Evolutionary conservation across 2,797 vertebrate species (phyloP).

Genomic region (Hyperoplus lanceolatus): DNA sequence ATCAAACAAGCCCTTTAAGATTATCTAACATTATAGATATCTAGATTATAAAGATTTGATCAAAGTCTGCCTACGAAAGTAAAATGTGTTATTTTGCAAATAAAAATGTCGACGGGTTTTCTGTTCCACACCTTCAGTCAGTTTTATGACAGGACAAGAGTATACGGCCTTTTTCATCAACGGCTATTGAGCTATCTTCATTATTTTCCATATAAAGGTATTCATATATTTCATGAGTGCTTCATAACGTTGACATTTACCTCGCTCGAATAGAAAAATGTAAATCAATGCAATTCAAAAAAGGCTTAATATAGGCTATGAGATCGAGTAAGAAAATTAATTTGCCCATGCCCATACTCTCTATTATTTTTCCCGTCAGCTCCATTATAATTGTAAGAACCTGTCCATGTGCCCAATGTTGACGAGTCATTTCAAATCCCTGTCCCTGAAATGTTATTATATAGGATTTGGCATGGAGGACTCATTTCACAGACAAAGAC

Average conservation of each 20-base stretch:
- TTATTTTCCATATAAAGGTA: conserved; percentile 15
- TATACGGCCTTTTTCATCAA: conserved; percentile 12
- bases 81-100: not conserved
- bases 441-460: conserved; percentile 76
- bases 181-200: conserved; percentile 14
- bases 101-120: conserved; percentile 7
- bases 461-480: conserved; percentile 72
- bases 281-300: conserved; percentile 29
- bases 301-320: conserved; percentile 9
- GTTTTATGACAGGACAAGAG: not conserved
- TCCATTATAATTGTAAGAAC: conserved; percentile 62
- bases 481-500: conserved; percentile 81
- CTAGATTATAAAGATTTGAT: conserved; percentile 17
- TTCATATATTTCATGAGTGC: conserved; percentile 39
- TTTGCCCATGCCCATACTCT: conserved; percentile 41
- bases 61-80: not conserved
- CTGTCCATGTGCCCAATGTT: conserved; percentile 62
- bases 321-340: conserved; percentile 38
- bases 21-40: no score
- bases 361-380: conserved; percentile 49
- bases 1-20: conserved; percentile 17
- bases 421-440: conserved; percentile 78
- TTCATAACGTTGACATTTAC: conserved; percentile 28
- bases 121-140: not conserved
- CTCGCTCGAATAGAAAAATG: conserved; percentile 11